phyloP scores from a whole-genome alignment of 92 coral and sea anemone species.

The Nematostella vectensis region DNA sequence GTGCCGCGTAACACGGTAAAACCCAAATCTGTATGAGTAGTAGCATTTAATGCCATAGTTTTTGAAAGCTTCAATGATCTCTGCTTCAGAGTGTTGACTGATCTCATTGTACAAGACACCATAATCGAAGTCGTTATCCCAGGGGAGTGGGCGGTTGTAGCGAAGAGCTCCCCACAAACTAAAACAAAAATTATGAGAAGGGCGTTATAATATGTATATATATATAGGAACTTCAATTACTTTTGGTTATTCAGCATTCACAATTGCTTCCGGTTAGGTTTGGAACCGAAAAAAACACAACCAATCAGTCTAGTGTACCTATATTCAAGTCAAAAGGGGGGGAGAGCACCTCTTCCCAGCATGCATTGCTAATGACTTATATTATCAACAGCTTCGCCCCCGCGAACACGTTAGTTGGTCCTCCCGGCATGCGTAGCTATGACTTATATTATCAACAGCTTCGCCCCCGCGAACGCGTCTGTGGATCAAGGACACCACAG shows the following conservation, averaged over 20 bases:
- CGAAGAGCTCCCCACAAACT: conserved; percentile 79
- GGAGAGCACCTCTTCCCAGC: too few species aligned
- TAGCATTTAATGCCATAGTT: conserved; percentile 36
- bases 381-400: too few species aligned
- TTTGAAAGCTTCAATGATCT: conserved; percentile 28
- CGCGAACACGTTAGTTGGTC: too few species aligned
- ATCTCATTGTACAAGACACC: conserved; percentile 58
- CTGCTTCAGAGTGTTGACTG: conserved; percentile 25
- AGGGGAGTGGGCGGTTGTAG: conserved; percentile 55
- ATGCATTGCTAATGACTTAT: too few species aligned
- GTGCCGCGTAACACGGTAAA: conserved; percentile 57
- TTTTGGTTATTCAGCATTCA: neutral
- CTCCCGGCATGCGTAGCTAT: too few species aligned
- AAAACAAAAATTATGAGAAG: conserved; percentile 5
- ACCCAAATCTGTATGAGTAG: conserved; percentile 56
- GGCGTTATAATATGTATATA: neutral
- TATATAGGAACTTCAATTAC: neutral
- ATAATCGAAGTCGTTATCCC: conserved; percentile 79
- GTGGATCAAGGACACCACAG: too few species aligned
- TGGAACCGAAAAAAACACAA: neutral
- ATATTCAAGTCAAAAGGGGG: too few species aligned
- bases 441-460: too few species aligned
- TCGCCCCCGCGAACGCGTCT: too few species aligned
- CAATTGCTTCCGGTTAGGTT: neutral
- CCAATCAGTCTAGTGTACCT: too few species aligned